Percentiles rank a stretch among this genome's conserved stretches.
phyloP scores from a whole-genome alignment of 2,797 vertebrate genomes.

The Rhinatrema bivittatum region DNA sequence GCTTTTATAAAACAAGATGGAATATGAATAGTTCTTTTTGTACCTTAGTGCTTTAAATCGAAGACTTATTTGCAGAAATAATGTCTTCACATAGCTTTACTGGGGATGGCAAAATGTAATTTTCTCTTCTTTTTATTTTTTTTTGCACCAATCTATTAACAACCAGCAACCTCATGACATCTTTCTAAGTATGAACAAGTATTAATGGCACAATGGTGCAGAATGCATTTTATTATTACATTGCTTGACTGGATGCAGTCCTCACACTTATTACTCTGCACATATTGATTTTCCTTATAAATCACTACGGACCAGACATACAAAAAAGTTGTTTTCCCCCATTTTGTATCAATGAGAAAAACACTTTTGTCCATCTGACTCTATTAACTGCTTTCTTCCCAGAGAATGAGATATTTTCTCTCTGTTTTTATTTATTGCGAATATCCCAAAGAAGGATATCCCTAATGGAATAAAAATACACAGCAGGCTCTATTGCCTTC shows the following conservation, averaged over 20 bases:
- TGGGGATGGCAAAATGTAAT: slow-evolving; percentile 46
- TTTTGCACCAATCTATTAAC: slow-evolving; percentile 46
- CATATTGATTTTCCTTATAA: slow-evolving; percentile 42
- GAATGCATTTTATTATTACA: slow-evolving; percentile 37
- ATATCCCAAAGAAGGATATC: slow-evolving; percentile 28
- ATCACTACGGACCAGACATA: no score
- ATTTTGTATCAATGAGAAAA: no score
- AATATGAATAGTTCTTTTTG: slow-evolving; percentile 48
- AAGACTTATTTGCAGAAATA: slow-evolving; percentile 48
- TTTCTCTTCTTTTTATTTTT: slow-evolving; percentile 45
- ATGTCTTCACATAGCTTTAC: slow-evolving; percentile 37
- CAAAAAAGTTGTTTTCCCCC: no score
- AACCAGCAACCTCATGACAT: slow-evolving; percentile 42
- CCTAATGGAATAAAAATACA: slow-evolving; percentile 31
- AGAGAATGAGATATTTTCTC: no score
- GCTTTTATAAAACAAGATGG: no score
- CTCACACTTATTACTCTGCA: slow-evolving; percentile 29
- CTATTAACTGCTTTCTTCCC: no score
- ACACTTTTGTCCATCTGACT: no score
- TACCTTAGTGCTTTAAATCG: slow-evolving; percentile 29
- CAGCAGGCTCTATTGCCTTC: slow-evolving; percentile 29
- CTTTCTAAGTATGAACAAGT: slow-evolving; percentile 44
- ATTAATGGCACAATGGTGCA: slow-evolving; percentile 34
- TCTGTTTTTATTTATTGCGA: slow-evolving; percentile 28
- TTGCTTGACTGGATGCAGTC: slow-evolving; percentile 28